These are phyloP conservation scores for Numenius arquata DNA, from an alignment of 2,113 vertebrate genomes.

Conservation along the genomic window DNA sequence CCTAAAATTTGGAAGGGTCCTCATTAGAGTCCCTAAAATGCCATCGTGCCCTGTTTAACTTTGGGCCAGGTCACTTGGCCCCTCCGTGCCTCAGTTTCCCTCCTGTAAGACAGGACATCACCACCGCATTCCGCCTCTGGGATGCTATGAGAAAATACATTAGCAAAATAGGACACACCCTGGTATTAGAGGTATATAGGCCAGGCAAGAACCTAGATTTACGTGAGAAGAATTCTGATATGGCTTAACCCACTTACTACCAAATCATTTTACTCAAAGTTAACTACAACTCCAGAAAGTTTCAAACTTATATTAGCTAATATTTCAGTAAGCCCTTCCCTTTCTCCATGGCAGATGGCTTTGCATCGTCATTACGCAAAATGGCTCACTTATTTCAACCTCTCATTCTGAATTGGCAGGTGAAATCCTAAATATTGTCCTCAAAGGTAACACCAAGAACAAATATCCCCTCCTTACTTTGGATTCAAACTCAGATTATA, in stretches of 20 bases:
- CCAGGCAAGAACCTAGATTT: background rate
- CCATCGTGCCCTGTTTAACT: background rate
- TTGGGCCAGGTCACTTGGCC: background rate
- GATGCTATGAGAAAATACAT: background rate
- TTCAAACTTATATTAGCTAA: background rate
- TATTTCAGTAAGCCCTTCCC: background rate
- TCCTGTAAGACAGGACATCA: background rate
- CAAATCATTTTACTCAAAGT: background rate
- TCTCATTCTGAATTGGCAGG: background rate
- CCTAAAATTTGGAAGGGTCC: background rate
- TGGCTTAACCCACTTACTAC: constrained; percentile 20
- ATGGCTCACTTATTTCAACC: background rate
- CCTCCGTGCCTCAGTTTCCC: background rate
- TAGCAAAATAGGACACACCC: background rate
- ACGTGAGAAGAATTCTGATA: background rate
- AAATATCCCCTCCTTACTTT: background rate
- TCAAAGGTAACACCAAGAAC: background rate
- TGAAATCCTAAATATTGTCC: background rate
- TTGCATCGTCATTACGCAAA: background rate
- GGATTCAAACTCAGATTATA: background rate
- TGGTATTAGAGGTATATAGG: background rate
- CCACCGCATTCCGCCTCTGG: background rate
- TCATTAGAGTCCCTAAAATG: background rate
- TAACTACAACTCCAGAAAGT: background rate
- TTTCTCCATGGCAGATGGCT: background rate